Evolutionary conservation across 2,113 vertebrate species (phyloP), one percentile per base, ranked within the genome.

Genomic region (Bubo blakistoni): DNA sequence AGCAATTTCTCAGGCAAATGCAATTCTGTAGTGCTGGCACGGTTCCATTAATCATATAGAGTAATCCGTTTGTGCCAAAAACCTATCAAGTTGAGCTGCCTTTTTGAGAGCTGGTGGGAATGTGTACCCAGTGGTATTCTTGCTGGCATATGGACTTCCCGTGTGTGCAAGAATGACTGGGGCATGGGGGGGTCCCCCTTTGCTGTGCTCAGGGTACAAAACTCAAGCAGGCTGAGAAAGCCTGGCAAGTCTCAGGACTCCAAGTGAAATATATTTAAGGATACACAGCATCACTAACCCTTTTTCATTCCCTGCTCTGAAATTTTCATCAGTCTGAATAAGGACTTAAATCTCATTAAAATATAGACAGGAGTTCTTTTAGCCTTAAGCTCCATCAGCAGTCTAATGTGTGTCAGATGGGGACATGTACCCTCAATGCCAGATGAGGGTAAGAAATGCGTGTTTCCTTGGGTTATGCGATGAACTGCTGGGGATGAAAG

Each of bases 61-160:
- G 96, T 82, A 77, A 94, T 95, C 86, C 4, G 10, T 72, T 89
- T 65, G 92, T 97, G 96, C 97, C 96, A 97, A 95, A 95, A 97
- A 97, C 83, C 95, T 96, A 97, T 97, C 96, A 95, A 97, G 81
- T 90, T 86, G 91, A 96, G 94, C 92, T 95, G 96, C 95, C 95
- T 96, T 89, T 96, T 96, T 94, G 92, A 96, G 91, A 92, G 83
- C 89, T 97, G 84, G 92, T 96, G 94, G 95, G 91, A 97, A 97
- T 85, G 84, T 95, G 95, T 95, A 91, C 94, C 95, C 89, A 92
- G 95, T 94, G 91, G 95, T 97, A 95, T 97, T 96, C 95, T 92
- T 95, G 94, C 81, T 51, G 91, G 92, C 97, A 96, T 96, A 97
- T 96, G 95, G 96, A 90, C 89, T 92, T 95, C 83, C 88, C 62